Percentiles rank a stretch among this genome's conserved stretches.
These are phyloP conservation scores for Glaucopsyche alexis DNA, from an alignment of 2,888 invertebrate genomes.

Conservation along the genomic window DNA sequence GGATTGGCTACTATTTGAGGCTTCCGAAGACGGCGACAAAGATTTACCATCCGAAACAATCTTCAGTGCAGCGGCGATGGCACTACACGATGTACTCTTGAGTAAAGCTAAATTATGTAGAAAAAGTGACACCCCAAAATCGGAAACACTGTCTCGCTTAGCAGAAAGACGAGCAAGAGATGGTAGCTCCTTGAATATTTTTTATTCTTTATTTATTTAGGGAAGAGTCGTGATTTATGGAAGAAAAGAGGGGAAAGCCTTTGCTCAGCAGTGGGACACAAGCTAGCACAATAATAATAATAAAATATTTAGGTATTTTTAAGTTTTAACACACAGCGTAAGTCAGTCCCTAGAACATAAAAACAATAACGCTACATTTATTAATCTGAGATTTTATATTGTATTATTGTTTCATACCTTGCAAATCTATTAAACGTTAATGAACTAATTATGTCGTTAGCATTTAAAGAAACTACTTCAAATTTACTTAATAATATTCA, in stretches of 20 bases:
- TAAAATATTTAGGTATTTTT: too few relatives aligned
- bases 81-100: slow-evolving; percentile 65
- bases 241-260: too few relatives aligned
- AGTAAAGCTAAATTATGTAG: slow-evolving; percentile 58
- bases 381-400: too few relatives aligned
- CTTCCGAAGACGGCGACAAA: slow-evolving; percentile 44
- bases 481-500: too few relatives aligned
- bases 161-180: slow-evolving; percentile 77
- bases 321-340: too few relatives aligned
- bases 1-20: slow-evolving; percentile 64
- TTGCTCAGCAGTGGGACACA: too few relatives aligned
- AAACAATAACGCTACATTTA: too few relatives aligned
- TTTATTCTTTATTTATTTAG: too few relatives aligned
- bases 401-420: too few relatives aligned
- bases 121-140: slow-evolving; percentile 59
- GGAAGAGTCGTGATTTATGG: too few relatives aligned
- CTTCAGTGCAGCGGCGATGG: slow-evolving; percentile 65
- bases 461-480: not conserved
- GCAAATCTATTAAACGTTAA: not conserved
- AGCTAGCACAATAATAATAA: too few relatives aligned
- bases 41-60: slow-evolving; percentile 54
- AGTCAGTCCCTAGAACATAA: too few relatives aligned
- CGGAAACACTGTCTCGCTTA: slow-evolving; percentile 67
- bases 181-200: slow-evolving; percentile 50
- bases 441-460: not conserved